phyloP scores from a whole-genome alignment of 2,888 invertebrate genomes.

The Blera fallax region DNA sequence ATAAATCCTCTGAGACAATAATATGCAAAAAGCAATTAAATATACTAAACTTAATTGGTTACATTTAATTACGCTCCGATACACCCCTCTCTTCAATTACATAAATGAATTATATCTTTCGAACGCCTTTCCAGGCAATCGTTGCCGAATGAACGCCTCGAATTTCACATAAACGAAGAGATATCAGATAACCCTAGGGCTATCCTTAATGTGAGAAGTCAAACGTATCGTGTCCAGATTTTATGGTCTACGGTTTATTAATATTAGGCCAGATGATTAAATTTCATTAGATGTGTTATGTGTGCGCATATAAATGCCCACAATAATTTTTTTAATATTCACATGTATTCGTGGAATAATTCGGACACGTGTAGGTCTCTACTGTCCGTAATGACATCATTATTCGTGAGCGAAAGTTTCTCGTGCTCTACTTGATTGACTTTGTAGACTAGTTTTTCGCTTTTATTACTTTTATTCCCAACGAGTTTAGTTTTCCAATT shows the following conservation, averaged over 20 bases:
- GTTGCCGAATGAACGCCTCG: not conserved
- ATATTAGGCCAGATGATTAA: constrained; percentile 9
- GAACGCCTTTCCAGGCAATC: not conserved
- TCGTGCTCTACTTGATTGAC: not conserved
- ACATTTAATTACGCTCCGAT: not conserved
- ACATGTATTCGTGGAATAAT: not conserved
- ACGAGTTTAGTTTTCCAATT: not conserved
- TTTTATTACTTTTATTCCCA: constrained; percentile 10
- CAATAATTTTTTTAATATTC: not conserved
- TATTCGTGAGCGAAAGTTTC: not conserved
- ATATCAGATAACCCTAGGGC: not conserved
- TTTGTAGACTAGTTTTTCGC: not conserved
- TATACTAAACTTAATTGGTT: constrained; percentile 1
- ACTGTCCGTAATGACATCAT: not conserved
- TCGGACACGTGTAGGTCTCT: not conserved
- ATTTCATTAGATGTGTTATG: not conserved
- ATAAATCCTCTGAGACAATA: not conserved
- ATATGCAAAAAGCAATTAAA: not conserved
- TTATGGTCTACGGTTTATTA: constrained; percentile 18
- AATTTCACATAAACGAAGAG: not conserved
- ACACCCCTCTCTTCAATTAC: not conserved
- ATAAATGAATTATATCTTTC: not conserved
- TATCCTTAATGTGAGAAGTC: not conserved
- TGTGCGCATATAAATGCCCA: not conserved
- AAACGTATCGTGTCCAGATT: not conserved